phyloP scores from a whole-genome alignment of 2,888 invertebrate genomes.

The Eupithecia dodoneata region DNA sequence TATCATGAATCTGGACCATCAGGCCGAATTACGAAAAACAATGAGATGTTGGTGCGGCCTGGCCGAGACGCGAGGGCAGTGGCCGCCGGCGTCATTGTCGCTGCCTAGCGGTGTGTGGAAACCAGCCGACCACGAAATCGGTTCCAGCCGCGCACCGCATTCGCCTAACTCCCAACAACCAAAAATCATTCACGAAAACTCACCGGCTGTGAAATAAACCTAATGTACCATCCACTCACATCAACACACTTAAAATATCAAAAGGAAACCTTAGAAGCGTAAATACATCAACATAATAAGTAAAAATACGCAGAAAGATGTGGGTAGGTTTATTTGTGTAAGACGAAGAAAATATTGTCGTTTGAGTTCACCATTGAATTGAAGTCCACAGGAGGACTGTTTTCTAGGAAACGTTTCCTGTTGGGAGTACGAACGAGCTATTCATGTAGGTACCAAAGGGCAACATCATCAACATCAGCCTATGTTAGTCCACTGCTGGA shows the following conservation, averaged over 20 bases:
- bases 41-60: conserved; percentile 59
- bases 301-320: conserved; percentile 3
- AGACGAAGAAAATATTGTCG: conserved; percentile 7
- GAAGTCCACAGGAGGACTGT: not conserved
- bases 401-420: not conserved
- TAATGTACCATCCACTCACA: conserved; percentile 29
- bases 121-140: conserved; percentile 80
- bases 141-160: conserved; percentile 61
- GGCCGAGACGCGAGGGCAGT: conserved; percentile 66
- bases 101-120: conserved; percentile 75
- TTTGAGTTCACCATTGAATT: not conserved
- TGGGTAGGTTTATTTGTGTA: conserved; percentile 5
- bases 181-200: conserved; percentile 48
- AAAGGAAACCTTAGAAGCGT: conserved; percentile 19
- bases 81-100: conserved; percentile 73
- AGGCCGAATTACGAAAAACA: conserved; percentile 73
- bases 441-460: not conserved
- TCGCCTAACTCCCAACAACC: conserved; percentile 44
- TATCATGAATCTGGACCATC: conserved; percentile 26
- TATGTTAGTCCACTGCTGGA: too few species aligned
- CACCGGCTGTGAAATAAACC: conserved; percentile 41
- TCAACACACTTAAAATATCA: conserved; percentile 19
- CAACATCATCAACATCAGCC: too few species aligned
- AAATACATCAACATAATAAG: conserved; percentile 13
- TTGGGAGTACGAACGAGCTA: not conserved